These are phyloP conservation scores for Macrostomum lignano DNA, from an alignment of 1,140 invertebrate species.

Conservation along the genomic window DNA sequence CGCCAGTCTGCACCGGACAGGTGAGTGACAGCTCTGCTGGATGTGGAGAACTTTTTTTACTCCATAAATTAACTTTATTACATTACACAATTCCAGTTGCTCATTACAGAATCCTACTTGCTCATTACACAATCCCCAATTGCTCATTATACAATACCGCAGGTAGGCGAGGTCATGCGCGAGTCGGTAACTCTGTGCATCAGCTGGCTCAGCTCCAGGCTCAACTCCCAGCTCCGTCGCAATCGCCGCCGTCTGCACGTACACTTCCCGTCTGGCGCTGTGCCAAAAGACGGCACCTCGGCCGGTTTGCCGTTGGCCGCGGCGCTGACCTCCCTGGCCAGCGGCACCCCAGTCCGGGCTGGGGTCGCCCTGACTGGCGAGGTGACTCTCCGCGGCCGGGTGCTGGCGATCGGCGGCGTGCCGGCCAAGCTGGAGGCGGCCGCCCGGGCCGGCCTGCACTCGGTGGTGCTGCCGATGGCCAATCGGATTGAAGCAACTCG, in stretches of 20 bases:
- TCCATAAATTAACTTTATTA: too few relatives aligned
- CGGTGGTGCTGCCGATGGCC: too few relatives aligned
- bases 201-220: constrained; percentile 29
- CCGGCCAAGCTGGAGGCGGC: too few relatives aligned
- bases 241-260: constrained; percentile 23
- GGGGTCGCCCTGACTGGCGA: constrained; percentile 38
- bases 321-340: constrained; percentile 33
- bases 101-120: too few relatives aligned
- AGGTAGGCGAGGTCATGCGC: constrained; percentile 35
- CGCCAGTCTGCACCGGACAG: too few relatives aligned
- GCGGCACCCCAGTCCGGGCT: constrained; percentile 26
- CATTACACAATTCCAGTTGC: too few relatives aligned
- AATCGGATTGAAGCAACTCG: too few relatives aligned
- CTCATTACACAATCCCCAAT: too few relatives aligned
- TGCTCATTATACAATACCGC: too few relatives aligned
- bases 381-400: constrained; percentile 34
- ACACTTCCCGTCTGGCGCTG: constrained; percentile 35
- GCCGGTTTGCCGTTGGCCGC: constrained; percentile 34
- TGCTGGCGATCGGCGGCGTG: constrained; percentile 33
- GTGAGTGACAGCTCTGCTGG: too few relatives aligned
- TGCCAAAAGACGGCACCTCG: constrained; percentile 36
- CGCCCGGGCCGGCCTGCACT: too few relatives aligned
- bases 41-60: too few relatives aligned
- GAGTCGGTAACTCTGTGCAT: constrained; percentile 34
- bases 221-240: background rate